Evolutionary conservation across 2,888 invertebrate species (phyloP), one percentile per base, ranked within the genome.

Genomic region (Diplazon laetatorius): DNA sequence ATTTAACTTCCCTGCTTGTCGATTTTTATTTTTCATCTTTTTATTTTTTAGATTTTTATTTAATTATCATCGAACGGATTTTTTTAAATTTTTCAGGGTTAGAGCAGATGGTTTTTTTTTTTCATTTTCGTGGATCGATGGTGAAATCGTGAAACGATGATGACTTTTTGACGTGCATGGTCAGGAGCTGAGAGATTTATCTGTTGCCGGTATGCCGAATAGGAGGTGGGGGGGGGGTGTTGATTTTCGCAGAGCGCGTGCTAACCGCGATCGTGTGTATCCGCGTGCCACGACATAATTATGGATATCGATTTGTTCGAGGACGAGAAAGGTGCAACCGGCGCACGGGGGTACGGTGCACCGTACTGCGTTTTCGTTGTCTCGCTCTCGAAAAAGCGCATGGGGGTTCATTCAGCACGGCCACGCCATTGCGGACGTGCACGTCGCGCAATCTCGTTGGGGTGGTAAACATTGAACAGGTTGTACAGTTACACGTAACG

Each of bases 291-390:
- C 82, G 82, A 85, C 85, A 84, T 86, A 87, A 87, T 87, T 88
- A 87, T 85, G 85, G 86, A 85, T 87, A 87, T 87, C 85, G 88
- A 88, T 88, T 86, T 85, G 77, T 82, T 48, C 55, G 68, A 37
- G 77, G 48, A n/a, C n/a, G n/a, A 62, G 62, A 25, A 39, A 20
- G 44, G 37, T 65, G 60, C 60, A 30, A 59, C 73, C n/a, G n/a
- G n/a, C n/a, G n/a, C n/a, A n/a, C n/a, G n/a, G n/a, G n/a, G n/a
- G n/a, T n/a, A 63, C 60, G 1, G 20, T 46, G 6, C 16, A 25
- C 25, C 14, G 8, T 14, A 42, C 60, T 20, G 48, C 30, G 18
- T 22, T 68, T 22, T 22, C 39, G 25, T 46, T 65, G 18, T 35
- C 16, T 22, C 37, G 37, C 37, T 10, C 60, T 39, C 37, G 30